These are phyloP conservation scores for Phymatocera aterrima DNA, from an alignment of 2,888 invertebrate genomes.

Conservation along the genomic window DNA sequence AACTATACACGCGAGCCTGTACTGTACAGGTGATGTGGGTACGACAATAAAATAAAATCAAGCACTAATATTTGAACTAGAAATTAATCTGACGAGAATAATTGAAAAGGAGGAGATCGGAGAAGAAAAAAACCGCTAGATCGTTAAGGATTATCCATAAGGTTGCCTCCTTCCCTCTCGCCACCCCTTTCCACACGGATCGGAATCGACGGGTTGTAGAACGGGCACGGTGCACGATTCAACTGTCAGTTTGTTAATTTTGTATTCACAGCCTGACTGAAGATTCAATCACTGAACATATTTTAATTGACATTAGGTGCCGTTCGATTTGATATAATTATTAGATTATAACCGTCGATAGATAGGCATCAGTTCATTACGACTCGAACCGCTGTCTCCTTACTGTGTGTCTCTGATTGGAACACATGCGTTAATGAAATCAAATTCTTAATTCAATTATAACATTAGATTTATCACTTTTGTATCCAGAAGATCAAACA, in stretches of 20 bases:
- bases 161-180: background rate
- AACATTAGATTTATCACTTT: conserved; percentile 25
- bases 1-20: background rate
- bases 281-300: conserved; percentile 46
- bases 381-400: conserved; percentile 42
- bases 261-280: conserved; percentile 40
- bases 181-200: background rate
- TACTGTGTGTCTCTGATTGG: conserved; percentile 14
- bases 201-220: background rate
- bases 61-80: background rate
- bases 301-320: conserved; percentile 64
- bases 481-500: background rate
- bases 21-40: no score
- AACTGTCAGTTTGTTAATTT: conserved; percentile 47
- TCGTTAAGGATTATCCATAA: conserved; percentile 26
- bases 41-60: background rate
- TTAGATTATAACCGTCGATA: conserved; percentile 62
- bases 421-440: conserved; percentile 43
- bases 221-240: conserved; percentile 10
- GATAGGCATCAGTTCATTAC: conserved; percentile 70
- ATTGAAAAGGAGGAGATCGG: conserved; percentile 4
- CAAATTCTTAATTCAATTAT: conserved; percentile 39
- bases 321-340: conserved; percentile 66
- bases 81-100: conserved; percentile 35
- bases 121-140: background rate